A percentile compares a stretch with the other conserved stretches of the same genome.
phyloP scores from a whole-genome alignment of 2,797 vertebrate genomes.

The Mormyrus proboscirostris region DNA sequence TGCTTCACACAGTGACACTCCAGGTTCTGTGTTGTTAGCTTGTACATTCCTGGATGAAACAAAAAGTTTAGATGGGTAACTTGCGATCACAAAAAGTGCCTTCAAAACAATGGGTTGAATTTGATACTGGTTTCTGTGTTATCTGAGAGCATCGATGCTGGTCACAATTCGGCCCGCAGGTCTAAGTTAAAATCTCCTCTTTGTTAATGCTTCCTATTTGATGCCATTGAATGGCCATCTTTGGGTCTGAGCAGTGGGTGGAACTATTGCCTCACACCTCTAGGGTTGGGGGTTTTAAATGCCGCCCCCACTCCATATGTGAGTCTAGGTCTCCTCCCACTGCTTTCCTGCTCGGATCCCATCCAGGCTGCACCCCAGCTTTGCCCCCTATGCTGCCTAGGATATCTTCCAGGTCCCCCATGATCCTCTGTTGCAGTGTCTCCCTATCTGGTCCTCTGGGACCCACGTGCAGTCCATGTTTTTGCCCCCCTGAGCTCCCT shows the following conservation, averaged over 20 bases:
- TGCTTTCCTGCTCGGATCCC: neutral
- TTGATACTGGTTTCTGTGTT: neutral
- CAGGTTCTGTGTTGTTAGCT: neutral
- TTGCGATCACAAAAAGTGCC: neutral
- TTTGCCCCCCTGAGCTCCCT: neutral
- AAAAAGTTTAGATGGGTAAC: neutral
- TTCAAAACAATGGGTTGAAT: neutral
- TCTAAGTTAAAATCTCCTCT: neutral
- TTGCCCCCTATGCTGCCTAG: neutral
- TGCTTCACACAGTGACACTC: neutral
- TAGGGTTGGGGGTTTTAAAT: neutral
- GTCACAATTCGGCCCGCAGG: neutral
- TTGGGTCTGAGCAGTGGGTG: neutral
- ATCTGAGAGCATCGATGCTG: neutral
- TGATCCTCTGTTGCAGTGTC: neutral
- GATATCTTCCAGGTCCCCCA: neutral
- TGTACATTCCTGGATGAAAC: neutral
- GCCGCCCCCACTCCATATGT: neutral
- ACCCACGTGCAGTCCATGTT: neutral
- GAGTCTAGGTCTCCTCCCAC: neutral
- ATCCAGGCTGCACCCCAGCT: neutral
- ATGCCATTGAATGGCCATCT: neutral
- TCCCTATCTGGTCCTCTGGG: neutral
- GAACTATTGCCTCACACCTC: neutral
- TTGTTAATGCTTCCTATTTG: neutral